These are phyloP conservation scores for Globodera ellingtonae DNA, from an alignment of 1,140 invertebrate species.

Conservation along the genomic window DNA sequence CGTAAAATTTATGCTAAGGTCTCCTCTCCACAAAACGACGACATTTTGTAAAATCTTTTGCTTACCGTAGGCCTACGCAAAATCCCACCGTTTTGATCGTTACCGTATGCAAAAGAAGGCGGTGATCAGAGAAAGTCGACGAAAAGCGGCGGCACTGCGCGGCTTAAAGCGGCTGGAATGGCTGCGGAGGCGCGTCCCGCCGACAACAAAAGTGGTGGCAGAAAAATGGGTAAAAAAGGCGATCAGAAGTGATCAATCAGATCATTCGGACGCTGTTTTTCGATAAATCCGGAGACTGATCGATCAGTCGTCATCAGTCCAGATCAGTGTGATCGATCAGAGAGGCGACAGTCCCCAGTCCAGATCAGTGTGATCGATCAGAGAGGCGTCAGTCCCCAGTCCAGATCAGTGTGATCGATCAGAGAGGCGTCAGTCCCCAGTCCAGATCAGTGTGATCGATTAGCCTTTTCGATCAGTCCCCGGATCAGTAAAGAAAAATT, in stretches of 20 bases:
- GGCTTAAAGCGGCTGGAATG: neutral
- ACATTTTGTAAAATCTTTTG: neutral
- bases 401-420: too few species aligned
- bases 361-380: too few species aligned
- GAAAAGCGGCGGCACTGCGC: neutral
- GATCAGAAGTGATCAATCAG: neutral
- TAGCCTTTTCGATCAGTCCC: too few species aligned
- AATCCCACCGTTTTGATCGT: neutral
- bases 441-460: too few species aligned
- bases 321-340: too few species aligned
- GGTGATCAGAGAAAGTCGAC: neutral
- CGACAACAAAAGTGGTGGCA: neutral
- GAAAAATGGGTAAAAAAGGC: neutral
- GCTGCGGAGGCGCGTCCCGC: neutral
- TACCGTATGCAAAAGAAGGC: conserved; percentile 16
- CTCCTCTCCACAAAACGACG: neutral
- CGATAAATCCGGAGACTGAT: too few species aligned
- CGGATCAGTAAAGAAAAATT: too few species aligned
- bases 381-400: too few species aligned
- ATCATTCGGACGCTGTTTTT: neutral
- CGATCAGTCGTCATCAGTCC: too few species aligned
- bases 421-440: too few species aligned
- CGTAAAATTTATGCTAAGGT: neutral
- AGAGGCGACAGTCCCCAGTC: too few species aligned
- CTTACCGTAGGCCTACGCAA: neutral